phyloP scores from a whole-genome alignment of 2,797 vertebrate species.

The Mico argentatus region DNA sequence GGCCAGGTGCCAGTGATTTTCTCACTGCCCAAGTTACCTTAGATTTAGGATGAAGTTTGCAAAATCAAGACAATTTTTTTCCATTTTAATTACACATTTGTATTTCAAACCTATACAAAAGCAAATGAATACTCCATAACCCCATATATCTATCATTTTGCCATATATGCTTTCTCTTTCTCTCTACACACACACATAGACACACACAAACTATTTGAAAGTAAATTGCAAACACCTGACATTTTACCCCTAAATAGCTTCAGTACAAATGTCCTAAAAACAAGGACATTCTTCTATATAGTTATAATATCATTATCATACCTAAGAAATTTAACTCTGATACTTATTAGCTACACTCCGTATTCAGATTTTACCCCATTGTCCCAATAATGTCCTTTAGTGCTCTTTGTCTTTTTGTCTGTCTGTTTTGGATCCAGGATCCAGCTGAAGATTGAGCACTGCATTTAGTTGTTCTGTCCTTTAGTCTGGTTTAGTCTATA shows the following conservation, averaged over 20 bases:
- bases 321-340: background rate
- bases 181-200: background rate
- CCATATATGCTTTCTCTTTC: background rate
- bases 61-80: background rate
- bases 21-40: slow-evolving; percentile 1
- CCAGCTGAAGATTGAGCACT: background rate
- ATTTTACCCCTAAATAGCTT: background rate
- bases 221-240: background rate
- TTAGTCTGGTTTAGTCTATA: background rate
- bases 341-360: background rate
- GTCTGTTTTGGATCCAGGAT: background rate
- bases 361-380: background rate
- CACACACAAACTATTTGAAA: background rate
- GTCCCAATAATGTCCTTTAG: background rate
- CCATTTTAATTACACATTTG: slow-evolving; percentile 12
- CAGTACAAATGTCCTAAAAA: background rate
- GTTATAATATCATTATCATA: background rate
- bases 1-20: background rate
- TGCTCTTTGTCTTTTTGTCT: background rate
- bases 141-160: background rate
- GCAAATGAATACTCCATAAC: background rate
- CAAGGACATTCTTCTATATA: background rate
- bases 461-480: background rate
- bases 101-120: background rate
- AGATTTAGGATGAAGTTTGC: background rate